Conservation (phyloP, 2,113 vertebrate species). For the Phoxinus phoxinus region DNA sequence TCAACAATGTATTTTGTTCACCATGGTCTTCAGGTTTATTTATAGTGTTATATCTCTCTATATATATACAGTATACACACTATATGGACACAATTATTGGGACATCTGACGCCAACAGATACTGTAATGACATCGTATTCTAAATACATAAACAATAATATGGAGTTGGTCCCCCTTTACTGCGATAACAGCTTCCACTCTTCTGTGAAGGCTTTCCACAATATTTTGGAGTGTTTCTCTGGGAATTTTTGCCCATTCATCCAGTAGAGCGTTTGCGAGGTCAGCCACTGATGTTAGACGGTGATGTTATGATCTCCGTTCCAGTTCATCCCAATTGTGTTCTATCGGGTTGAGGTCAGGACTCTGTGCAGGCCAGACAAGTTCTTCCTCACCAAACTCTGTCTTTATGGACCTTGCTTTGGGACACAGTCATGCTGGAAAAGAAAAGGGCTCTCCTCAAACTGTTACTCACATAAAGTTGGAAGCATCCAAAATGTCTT, state of each 20-base stretch:
- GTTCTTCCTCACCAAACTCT: no score
- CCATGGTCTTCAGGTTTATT: not conserved
- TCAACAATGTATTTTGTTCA: not conserved
- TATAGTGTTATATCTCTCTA: not conserved
- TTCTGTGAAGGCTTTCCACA: not conserved
- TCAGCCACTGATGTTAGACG: not conserved
- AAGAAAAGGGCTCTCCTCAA: not conserved
- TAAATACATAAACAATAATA: not conserved
- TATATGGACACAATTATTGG: no score
- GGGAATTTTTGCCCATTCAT: not conserved
- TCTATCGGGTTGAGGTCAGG: not conserved
- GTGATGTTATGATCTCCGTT: not conserved
- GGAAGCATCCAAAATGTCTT: no score
- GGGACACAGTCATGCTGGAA: not conserved
- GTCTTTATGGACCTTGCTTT: not conserved
- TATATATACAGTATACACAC: no score
- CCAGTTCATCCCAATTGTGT: not conserved
- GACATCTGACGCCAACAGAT: not conserved
- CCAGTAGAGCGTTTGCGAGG: not conserved
- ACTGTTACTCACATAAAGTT: no score
- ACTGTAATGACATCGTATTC: not conserved
- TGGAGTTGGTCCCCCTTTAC: not conserved
- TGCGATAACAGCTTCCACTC: not conserved
- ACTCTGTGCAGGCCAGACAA: no score
- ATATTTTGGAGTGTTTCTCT: not conserved